These are phyloP conservation scores for Astropecten irregularis DNA, from an alignment of 53 echinoderm and acorn worm genomes.

Conservation along the genomic window DNA sequence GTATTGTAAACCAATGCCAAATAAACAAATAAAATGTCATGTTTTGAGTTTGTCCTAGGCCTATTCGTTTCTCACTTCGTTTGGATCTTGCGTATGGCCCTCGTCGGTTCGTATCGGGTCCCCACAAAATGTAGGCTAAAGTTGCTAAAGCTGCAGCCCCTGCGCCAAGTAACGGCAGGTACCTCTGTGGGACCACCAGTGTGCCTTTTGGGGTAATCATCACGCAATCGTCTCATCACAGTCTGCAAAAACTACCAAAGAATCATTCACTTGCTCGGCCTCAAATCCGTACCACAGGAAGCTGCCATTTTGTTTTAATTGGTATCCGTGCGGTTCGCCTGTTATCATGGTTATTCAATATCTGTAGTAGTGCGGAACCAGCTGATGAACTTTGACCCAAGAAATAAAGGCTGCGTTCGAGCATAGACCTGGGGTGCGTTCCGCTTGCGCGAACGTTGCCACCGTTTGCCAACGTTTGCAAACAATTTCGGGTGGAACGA, in stretches of 20 bases:
- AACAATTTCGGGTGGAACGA: too few relatives aligned
- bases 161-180: slow-evolving; percentile 41
- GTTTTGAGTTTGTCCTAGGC: too few relatives aligned
- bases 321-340: not conserved
- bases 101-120: slow-evolving; percentile 40
- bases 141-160: slow-evolving; percentile 73
- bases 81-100: slow-evolving; percentile 29
- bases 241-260: not conserved
- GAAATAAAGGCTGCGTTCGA: too few relatives aligned
- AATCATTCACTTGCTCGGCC: not conserved
- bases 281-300: not conserved
- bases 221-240: not conserved
- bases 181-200: slow-evolving; percentile 27
- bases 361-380: slow-evolving; percentile 40
- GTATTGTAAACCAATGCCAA: too few relatives aligned
- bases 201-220: slow-evolving; percentile 26
- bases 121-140: slow-evolving; percentile 84
- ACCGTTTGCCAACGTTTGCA: too few relatives aligned
- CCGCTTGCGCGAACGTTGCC: too few relatives aligned
- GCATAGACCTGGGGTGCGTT: too few relatives aligned
- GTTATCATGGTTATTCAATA: too few relatives aligned
- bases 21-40: too few relatives aligned
- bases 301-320: slow-evolving; percentile 45
- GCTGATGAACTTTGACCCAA: slow-evolving; percentile 38
- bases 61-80: slow-evolving; percentile 71